Evolutionary conservation across 2,888 invertebrate genomes (phyloP).

Genomic region (Scaptomyza reducta): DNA sequence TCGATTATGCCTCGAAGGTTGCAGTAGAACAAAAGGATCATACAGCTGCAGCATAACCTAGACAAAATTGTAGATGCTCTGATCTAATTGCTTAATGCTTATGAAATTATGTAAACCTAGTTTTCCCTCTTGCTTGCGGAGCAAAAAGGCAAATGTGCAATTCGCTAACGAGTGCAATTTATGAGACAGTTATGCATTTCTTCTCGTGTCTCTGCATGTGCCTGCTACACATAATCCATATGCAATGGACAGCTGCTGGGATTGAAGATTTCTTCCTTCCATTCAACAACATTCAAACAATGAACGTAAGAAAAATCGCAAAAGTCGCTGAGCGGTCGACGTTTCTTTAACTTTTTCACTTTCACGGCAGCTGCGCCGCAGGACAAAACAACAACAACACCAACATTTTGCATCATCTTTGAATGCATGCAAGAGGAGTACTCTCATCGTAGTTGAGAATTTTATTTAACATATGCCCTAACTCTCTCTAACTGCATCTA

Average conservation of each 20-base stretch:
- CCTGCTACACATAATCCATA: conserved; percentile 17
- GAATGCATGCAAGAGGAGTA: conserved; percentile 17
- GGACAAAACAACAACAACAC: conserved; percentile 2
- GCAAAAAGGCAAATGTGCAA: conserved; percentile 24
- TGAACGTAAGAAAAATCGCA: conserved; percentile 35
- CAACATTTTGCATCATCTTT: conserved; percentile 54
- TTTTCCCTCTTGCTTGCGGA: conserved; percentile 10
- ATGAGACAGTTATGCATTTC: conserved; percentile 60
- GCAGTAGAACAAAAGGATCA: conserved; percentile 1
- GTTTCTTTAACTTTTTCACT: conserved; percentile 30
- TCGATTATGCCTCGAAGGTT: conserved; percentile 49
- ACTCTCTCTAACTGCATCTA: conserved; percentile 15
- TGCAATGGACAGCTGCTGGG: conserved; percentile 39
- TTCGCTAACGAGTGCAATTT: conserved; percentile 67
- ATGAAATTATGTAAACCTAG: conserved; percentile 50
- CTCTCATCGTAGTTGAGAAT: conserved; percentile 4
- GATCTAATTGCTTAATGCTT: conserved; percentile 69
- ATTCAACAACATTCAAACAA: conserved; percentile 48
- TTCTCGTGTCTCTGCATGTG: conserved; percentile 33
- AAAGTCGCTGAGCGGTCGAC: conserved; percentile 40
- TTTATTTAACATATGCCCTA: conserved; percentile 48
- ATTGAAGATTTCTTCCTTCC: conserved; percentile 9
- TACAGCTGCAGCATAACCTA: conserved; percentile 50
- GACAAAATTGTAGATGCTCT: conserved; percentile 12
- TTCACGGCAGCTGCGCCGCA: conserved; percentile 45